Evolutionary conservation across 1,140 invertebrate genomes (phyloP).

Genomic region (Procambarus virginalis): DNA sequence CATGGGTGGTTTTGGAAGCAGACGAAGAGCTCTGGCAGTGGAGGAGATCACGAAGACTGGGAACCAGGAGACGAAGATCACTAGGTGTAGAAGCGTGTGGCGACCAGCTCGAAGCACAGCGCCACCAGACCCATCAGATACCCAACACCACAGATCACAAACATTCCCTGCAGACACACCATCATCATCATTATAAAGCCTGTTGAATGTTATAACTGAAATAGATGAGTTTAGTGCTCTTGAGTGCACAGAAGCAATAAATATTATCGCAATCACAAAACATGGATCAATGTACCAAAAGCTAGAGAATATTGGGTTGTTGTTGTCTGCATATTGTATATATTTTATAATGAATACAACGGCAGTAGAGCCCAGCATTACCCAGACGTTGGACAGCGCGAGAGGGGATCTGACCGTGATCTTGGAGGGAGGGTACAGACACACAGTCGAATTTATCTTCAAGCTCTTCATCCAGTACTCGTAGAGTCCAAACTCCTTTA

Average conservation of each 20-base stretch:
- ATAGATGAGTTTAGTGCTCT: too few relatives aligned
- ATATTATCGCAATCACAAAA: too few relatives aligned
- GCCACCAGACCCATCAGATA: neutral
- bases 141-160: slow-evolving; percentile 15
- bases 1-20: too few relatives aligned
- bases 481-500: neutral
- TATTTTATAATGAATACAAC: neutral
- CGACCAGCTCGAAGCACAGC: neutral
- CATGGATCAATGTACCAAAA: too few relatives aligned
- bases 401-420: slow-evolving; percentile 1
- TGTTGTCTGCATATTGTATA: too few relatives aligned
- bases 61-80: too few relatives aligned
- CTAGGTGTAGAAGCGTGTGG: too few relatives aligned
- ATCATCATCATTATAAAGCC: neutral
- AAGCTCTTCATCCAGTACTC: slow-evolving; percentile 1
- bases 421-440: neutral
- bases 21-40: too few relatives aligned
- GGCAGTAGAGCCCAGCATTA: neutral
- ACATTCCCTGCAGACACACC: slow-evolving; percentile 4
- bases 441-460: neutral
- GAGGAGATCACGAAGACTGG: too few relatives aligned
- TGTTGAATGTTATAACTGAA: too few relatives aligned
- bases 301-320: too few relatives aligned
- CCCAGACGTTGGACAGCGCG: slow-evolving; percentile 10
- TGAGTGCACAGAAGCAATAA: too few relatives aligned